A percentile compares a stretch with the other conserved stretches of the same genome.
These are phyloP conservation scores for Poecilobothrus nobilitatus DNA, from an alignment of 2,888 invertebrate species.

Conservation along the genomic window DNA sequence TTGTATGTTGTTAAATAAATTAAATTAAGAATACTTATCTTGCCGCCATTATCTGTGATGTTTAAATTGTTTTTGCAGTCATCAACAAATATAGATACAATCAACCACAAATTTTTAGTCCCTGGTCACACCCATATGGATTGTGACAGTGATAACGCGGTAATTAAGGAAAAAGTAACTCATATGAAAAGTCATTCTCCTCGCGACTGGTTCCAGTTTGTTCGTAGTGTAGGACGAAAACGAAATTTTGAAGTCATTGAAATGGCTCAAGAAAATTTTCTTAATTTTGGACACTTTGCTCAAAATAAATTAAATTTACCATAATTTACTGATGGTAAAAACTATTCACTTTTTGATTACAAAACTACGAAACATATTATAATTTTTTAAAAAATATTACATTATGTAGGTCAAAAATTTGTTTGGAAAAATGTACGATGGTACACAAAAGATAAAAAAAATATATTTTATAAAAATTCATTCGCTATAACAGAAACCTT, in stretches of 20 bases:
- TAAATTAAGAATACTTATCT: too few species aligned
- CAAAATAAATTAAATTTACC: neutral
- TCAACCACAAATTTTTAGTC: too few species aligned
- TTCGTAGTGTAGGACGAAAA: neutral
- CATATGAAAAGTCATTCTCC: neutral
- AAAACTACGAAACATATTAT: too few species aligned
- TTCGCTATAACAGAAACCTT: too few species aligned
- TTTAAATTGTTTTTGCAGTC: neutral
- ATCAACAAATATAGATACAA: neutral
- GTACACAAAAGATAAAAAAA: too few species aligned
- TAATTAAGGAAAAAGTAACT: neutral
- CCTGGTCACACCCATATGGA: too few species aligned
- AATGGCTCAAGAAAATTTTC: neutral
- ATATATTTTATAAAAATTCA: too few species aligned
- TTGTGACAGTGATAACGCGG: neutral
- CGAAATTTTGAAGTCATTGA: neutral
- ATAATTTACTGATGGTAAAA: neutral
- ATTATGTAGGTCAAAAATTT: too few species aligned
- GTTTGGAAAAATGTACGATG: too few species aligned
- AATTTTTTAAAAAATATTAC: too few species aligned
- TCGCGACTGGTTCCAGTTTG: neutral
- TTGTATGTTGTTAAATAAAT: too few species aligned
- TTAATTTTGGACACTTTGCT: neutral
- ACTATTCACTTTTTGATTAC: neutral
- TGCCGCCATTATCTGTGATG: constrained; percentile 12